These are phyloP conservation scores for Monopterus albus DNA, from an alignment of 2,113 vertebrate species.

Conservation along the genomic window DNA sequence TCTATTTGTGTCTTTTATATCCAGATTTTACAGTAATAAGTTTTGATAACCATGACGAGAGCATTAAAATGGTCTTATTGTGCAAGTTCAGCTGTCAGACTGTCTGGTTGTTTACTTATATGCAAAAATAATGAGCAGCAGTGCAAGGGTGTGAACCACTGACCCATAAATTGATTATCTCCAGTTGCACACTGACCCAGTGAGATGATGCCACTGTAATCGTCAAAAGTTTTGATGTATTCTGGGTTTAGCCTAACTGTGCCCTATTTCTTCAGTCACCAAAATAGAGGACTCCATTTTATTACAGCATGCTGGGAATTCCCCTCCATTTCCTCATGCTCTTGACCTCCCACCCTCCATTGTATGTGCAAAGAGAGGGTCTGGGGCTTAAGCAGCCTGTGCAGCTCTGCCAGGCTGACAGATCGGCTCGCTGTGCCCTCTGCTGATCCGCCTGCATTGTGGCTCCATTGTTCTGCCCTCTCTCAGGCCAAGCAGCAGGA, in stretches of 20 bases:
- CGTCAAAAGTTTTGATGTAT: slow-evolving; percentile 56
- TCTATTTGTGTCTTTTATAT: slow-evolving; percentile 17
- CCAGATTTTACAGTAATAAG: slow-evolving; percentile 19
- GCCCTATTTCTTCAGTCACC: slow-evolving; percentile 59
- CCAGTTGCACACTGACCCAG: slow-evolving; percentile 59
- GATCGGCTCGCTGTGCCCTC: slow-evolving; percentile 70
- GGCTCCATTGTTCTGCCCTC: slow-evolving; percentile 78
- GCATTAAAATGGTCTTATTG: slow-evolving; percentile 7
- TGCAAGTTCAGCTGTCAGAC: slow-evolving; percentile 49
- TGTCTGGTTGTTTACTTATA: slow-evolving; percentile 39
- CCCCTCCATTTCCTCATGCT: slow-evolving; percentile 71
- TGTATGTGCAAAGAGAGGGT: slow-evolving; percentile 69
- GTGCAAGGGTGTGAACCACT: slow-evolving; percentile 37
- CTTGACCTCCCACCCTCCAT: slow-evolving; percentile 80
- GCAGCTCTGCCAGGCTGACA: slow-evolving; percentile 70
- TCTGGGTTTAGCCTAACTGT: slow-evolving; percentile 61
- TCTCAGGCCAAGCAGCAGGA: slow-evolving; percentile 58
- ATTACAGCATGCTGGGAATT: slow-evolving; percentile 79
- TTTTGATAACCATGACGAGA: slow-evolving; percentile 38
- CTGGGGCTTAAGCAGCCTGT: slow-evolving; percentile 41
- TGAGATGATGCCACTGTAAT: slow-evolving; percentile 65
- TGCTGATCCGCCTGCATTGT: slow-evolving; percentile 67
- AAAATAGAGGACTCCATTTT: slow-evolving; percentile 75
- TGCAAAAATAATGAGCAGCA: slow-evolving; percentile 52
- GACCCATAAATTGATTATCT: slow-evolving; percentile 64